phyloP scores from a whole-genome alignment of 2,888 invertebrate genomes.

The Apodemia zela region DNA sequence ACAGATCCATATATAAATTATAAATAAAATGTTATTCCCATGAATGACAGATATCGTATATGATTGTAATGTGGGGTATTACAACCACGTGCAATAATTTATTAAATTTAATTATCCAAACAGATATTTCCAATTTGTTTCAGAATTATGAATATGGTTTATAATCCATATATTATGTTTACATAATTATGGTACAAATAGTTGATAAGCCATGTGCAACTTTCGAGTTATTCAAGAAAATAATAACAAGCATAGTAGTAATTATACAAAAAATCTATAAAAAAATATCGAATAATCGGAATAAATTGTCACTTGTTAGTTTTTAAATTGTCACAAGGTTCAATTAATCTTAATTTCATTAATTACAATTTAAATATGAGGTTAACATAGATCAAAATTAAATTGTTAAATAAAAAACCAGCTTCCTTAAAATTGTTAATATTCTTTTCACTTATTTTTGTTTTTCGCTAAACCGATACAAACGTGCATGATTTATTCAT shows the following conservation, averaged over 20 bases:
- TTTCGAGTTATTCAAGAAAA: background rate
- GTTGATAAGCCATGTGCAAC: background rate
- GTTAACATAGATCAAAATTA: no score
- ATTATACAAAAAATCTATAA: background rate
- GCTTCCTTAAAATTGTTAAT: no score
- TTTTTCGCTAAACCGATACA: no score
- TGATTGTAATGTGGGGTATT: background rate
- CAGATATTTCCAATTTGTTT: background rate
- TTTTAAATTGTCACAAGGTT: background rate
- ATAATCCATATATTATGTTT: background rate
- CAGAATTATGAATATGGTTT: background rate
- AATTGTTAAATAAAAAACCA: no score
- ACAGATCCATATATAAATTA: slow-evolving; percentile 27
- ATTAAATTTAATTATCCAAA: background rate
- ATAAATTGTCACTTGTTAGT: no score
- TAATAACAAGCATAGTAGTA: background rate
- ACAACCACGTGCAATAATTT: background rate
- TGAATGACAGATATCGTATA: background rate
- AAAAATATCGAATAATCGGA: background rate
- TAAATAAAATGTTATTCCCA: slow-evolving; percentile 35
- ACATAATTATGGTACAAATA: background rate
- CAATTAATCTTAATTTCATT: background rate
- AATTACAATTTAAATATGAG: no score
- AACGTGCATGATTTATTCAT: no score
- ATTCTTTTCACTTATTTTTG: no score